These are phyloP conservation scores for Caenorhabditis sp. DNA, from an alignment of 2,888 invertebrate genomes.

Conservation along the genomic window DNA sequence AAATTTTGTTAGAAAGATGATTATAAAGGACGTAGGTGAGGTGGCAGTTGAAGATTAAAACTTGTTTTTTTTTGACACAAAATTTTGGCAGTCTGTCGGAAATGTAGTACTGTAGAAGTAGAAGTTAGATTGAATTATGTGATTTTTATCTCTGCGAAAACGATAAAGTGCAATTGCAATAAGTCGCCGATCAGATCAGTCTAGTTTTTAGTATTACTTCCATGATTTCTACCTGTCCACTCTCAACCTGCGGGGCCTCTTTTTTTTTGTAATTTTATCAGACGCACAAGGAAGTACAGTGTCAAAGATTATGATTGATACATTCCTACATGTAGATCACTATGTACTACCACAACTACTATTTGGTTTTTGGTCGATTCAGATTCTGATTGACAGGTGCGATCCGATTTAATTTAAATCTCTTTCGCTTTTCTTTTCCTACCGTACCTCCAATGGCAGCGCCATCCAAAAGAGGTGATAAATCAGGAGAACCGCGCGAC, in stretches of 20 bases:
- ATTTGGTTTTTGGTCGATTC: slow-evolving; percentile 37
- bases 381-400: slow-evolving; percentile 31
- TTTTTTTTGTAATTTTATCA: neutral
- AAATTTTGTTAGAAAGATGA: neutral
- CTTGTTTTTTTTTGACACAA: neutral
- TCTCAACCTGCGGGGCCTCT: too few species aligned
- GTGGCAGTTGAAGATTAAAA: slow-evolving; percentile 3
- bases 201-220: too few species aligned
- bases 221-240: too few species aligned
- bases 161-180: too few species aligned
- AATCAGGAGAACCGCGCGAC: slow-evolving; percentile 13
- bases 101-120: too few species aligned
- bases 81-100: too few species aligned
- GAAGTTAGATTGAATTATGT: too few species aligned
- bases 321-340: too few species aligned
- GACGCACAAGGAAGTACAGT: slow-evolving; percentile 18
- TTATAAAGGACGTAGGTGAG: slow-evolving; percentile 12
- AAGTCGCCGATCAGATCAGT: too few species aligned
- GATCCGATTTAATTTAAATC: neutral
- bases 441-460: too few species aligned
- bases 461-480: slow-evolving; percentile 31
- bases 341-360: neutral
- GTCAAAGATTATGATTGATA: slow-evolving; percentile 46
- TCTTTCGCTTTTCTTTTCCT: neutral
- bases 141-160: too few species aligned